Conservation (phyloP, 2,797 vertebrate genomes). For the Diplodus puntazzo region DNA sequence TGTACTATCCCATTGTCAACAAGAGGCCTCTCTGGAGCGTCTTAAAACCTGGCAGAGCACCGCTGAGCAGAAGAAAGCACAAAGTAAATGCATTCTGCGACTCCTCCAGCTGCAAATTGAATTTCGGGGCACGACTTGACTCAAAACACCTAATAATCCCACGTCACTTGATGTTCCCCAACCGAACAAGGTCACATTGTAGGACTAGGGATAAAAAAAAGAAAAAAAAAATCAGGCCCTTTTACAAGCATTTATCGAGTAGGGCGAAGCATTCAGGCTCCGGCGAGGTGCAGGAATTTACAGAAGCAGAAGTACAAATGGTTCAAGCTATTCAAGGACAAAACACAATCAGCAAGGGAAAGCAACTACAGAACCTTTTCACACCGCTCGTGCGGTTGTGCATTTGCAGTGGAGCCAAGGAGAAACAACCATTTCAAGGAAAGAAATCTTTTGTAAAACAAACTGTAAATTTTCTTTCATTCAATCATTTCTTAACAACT, state of each 20-base stretch:
- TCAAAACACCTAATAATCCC: conserved; percentile 82
- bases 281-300: conserved; percentile 30
- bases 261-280: conserved; percentile 29
- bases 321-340: conserved; percentile 42
- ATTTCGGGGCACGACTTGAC: conserved; percentile 77
- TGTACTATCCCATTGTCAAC: conserved; percentile 64
- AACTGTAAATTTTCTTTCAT: neutral
- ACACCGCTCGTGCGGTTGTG: neutral
- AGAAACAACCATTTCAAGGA: neutral
- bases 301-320: conserved; percentile 25
- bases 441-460: neutral
- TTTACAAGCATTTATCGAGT: conserved; percentile 57
- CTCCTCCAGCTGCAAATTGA: conserved; percentile 76
- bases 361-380: neutral
- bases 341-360: conserved; percentile 24
- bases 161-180: conserved; percentile 62
- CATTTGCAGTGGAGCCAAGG: neutral
- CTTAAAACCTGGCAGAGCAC: conserved; percentile 59
- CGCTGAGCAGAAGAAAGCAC: conserved; percentile 51
- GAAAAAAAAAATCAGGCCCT: conserved; percentile 4
- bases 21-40: conserved; percentile 58
- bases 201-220: conserved; percentile 44
- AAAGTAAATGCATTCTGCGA: conserved; percentile 66
- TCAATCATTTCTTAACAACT: neutral
- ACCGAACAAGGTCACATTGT: conserved; percentile 79